Evolutionary conservation across 2,888 invertebrate species (phyloP).

Genomic region (Alviniconcha strummeri): DNA sequence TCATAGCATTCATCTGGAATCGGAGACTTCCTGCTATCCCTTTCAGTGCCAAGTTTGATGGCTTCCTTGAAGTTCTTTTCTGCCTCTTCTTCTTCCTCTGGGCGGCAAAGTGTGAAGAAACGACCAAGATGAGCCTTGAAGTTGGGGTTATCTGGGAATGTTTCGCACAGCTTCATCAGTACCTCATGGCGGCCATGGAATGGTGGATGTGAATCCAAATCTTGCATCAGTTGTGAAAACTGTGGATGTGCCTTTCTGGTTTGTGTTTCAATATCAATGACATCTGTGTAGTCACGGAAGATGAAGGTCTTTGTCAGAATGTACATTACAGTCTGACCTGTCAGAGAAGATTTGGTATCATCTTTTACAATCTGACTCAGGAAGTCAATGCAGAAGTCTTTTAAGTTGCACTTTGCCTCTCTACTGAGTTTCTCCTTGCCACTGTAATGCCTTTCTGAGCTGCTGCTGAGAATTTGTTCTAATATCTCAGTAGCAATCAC

Average conservation of each 20-base stretch:
- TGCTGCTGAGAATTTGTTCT: constrained; percentile 25
- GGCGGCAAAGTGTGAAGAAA: constrained; percentile 47
- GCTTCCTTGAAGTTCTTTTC: constrained; percentile 47
- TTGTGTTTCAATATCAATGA: constrained; percentile 43
- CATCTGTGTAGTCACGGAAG: constrained; percentile 46
- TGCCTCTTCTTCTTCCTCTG: constrained; percentile 46
- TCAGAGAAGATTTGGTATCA: constrained; percentile 36
- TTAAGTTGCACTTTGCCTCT: constrained; percentile 41
- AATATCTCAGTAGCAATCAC: constrained; percentile 49
- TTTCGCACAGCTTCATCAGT: constrained; percentile 41
- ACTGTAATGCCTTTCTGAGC: neutral
- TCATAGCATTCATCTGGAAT: constrained; percentile 33
- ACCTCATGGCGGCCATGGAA: constrained; percentile 47
- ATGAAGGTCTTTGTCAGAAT: constrained; percentile 51
- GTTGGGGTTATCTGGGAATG: constrained; percentile 48
- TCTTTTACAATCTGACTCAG: constrained; percentile 43
- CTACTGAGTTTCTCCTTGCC: constrained; percentile 34
- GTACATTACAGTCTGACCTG: constrained; percentile 31
- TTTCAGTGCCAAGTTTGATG: constrained; percentile 26
- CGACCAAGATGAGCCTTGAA: constrained; percentile 51
- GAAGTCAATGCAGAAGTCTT: constrained; percentile 40
- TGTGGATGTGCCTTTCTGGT: constrained; percentile 33
- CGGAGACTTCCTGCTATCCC: constrained; percentile 36
- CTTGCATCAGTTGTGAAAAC: constrained; percentile 46
- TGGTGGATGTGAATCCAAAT: constrained; percentile 46